Percentiles rank a stretch among this genome's conserved stretches.
Evolutionary conservation across 2,888 invertebrate species (phyloP).

Genomic region (Spicauda simplicius): DNA sequence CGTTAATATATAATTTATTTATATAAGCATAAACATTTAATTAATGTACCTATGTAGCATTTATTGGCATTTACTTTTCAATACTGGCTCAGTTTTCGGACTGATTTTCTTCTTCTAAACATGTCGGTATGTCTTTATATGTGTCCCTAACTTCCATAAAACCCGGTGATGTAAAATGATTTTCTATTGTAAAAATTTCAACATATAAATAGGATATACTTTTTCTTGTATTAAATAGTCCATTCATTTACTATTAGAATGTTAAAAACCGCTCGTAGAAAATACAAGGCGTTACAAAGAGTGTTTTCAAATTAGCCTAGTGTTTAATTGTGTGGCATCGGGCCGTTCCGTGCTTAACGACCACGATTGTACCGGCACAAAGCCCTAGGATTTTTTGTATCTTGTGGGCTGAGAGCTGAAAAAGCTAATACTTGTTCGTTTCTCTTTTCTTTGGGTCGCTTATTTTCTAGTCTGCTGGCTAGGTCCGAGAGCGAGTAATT

Average conservation of each 20-base stretch:
- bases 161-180: too few relatives aligned
- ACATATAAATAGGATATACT: too few relatives aligned
- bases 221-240: neutral
- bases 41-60: too few relatives aligned
- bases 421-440: conserved; percentile 17
- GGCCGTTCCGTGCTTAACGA: neutral
- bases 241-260: neutral
- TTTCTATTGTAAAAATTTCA: too few relatives aligned
- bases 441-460: conserved; percentile 22
- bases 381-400: conserved; percentile 15
- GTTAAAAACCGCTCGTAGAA: neutral
- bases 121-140: too few relatives aligned
- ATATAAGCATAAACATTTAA: too few relatives aligned
- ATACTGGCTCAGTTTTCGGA: too few relatives aligned
- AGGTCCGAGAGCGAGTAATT: conserved; percentile 23
- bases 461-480: conserved; percentile 30
- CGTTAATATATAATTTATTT: too few relatives aligned
- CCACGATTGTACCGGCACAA: conserved; percentile 10
- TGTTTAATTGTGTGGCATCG: conserved; percentile 20
- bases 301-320: neutral
- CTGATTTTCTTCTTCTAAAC: too few relatives aligned
- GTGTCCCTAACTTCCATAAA: too few relatives aligned
- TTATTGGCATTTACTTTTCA: too few relatives aligned
- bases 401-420: conserved; percentile 16
- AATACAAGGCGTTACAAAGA: neutral